Evolutionary conservation across 2,888 invertebrate species (phyloP).

Genomic region (Drosophila fulvimacula): DNA sequence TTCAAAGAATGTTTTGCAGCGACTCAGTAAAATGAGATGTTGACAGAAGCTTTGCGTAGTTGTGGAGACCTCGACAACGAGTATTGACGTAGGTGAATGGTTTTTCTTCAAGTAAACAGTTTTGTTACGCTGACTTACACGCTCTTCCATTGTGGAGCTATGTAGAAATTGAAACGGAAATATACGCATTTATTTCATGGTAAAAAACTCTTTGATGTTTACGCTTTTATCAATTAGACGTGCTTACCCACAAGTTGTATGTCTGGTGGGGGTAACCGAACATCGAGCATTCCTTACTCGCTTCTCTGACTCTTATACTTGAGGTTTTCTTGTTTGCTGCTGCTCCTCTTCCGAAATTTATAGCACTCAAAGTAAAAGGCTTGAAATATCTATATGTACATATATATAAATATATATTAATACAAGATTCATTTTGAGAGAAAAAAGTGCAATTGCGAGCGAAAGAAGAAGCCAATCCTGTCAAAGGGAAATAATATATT

Average conservation of each 20-base stretch:
- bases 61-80: not conserved
- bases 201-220: not conserved
- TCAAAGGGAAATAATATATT: not conserved
- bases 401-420: too few relatives aligned
- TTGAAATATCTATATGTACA: too few relatives aligned
- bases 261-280: not conserved
- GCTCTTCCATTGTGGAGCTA: not conserved
- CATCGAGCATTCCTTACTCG: not conserved
- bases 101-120: not conserved
- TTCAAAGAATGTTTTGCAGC: not conserved
- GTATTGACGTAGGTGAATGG: not conserved
- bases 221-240: constrained; percentile 1
- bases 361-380: not conserved
- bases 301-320: not conserved
- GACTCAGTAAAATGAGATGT: not conserved
- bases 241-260: not conserved
- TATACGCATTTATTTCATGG: not conserved
- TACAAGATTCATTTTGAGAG: too few relatives aligned
- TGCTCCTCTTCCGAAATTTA: not conserved
- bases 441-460: too few relatives aligned
- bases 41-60: not conserved
- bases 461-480: not conserved
- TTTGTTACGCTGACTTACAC: not conserved
- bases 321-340: not conserved
- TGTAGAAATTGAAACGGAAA: not conserved